phyloP scores from a whole-genome alignment of 2,797 vertebrate species.

The Astyanax mexicanus region DNA sequence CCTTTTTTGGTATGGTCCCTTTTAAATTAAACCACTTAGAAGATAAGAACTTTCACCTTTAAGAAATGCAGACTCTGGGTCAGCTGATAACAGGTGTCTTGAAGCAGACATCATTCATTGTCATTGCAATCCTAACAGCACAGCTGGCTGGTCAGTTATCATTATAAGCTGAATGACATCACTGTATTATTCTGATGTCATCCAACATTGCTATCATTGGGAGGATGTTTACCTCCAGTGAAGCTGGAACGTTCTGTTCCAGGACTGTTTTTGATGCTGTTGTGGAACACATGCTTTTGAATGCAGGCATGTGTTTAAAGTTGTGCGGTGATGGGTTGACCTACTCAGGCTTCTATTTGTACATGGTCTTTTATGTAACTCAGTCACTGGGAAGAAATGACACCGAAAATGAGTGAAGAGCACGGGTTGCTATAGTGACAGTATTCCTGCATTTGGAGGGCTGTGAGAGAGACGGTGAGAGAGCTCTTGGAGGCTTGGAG shows the following conservation, averaged over 20 bases:
- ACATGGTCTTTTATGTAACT: conserved; percentile 54
- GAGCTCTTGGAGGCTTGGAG: background rate
- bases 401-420: conserved; percentile 59
- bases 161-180: background rate
- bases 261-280: background rate
- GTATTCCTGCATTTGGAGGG: conserved; percentile 54
- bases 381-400: conserved; percentile 57
- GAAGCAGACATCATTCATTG: background rate
- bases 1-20: too few relatives aligned
- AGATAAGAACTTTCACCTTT: too few relatives aligned
- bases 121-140: background rate
- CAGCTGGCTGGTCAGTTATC: background rate
- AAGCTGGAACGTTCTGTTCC: background rate
- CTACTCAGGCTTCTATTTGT: conserved; percentile 35
- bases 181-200: conserved; percentile 1
- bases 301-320: background rate
- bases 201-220: background rate
- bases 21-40: too few relatives aligned
- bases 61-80: background rate
- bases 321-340: background rate
- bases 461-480: conserved; percentile 37
- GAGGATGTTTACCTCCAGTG: background rate
- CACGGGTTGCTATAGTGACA: conserved; percentile 75
- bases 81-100: background rate
- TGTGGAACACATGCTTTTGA: background rate